Evolutionary conservation across 2,888 invertebrate species (phyloP), one percentile per base, ranked within the genome.

Genomic region (Anagyrus pseudococci): DNA sequence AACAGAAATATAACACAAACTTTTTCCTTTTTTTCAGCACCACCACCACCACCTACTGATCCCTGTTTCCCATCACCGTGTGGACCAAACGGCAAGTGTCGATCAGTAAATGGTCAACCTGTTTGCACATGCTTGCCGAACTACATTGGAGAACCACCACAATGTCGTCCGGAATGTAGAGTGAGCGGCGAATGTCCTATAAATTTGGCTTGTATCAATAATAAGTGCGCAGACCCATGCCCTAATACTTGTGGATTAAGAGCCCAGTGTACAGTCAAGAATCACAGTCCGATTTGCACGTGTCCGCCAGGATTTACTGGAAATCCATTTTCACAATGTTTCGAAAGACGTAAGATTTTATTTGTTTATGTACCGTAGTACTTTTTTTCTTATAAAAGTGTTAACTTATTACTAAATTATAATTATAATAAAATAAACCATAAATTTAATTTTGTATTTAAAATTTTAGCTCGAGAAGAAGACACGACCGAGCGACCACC

Each of bases 141-240:
- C 71, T 93, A 90, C 72, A 85, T 89, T 52, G 93, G 92, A 58
- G 87, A 87, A 65, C 93, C 93, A 54, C 92, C 92, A 1, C 86
- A 85, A 56, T 94, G 95, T 75, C 84, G 92, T 66, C 94, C 94
- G 6, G 92, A 94, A 77, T 94, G 94, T 77, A 85, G 92, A 8
- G 91, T 92, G n/a, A 94, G 90, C 73, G 90, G 91, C 1, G 94
- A 94, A 82, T 96, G 95, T 80, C 86, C 91, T 22, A 78, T 85
- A 15, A 91, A 93, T 63, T 88, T 89, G 70, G 93, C 94, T 19
- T 96, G 96, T 72, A 85, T 93, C 40, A 92, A 92, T 77, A 90
- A 91, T 72, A 91, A 89, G 81, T 96, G 96, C 77, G 87, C 89
- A 10, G 93, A 95, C 82, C 94, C 95, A 41, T 95, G 95, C 73